Base-by-base conservation (phyloP, 2,113 vertebrate genomes). In the Phocoena phocoena region DNA sequence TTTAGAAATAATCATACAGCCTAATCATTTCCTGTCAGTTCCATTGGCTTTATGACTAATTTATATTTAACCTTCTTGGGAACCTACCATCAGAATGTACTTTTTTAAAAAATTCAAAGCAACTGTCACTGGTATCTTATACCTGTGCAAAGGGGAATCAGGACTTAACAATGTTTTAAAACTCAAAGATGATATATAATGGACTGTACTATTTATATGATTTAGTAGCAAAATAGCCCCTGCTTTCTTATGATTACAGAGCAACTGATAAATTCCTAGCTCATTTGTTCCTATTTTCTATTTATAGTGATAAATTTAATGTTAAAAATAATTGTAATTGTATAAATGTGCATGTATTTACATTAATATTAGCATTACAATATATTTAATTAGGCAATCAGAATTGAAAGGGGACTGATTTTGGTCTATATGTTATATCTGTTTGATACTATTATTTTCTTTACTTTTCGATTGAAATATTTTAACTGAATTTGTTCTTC, bases 1-100 rank as follows among this genome's bases (percentile, higher is more conserved):
- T 99, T 98, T 98, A 99, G 97, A 94, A 95, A 98, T 98, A 99
- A 99, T 98, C 97, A 94, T 98, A 97, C 94, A 98, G 98, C 97
- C 98, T 98, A 99, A 98, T 98, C 98, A 98, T 98, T 99, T 99
- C 98, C 99, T 99, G 98, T 97, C 98, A 98, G 98, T 99, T 99
- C 98, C 98, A 99, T 99, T 99, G 98, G 98, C 99, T 99, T 99
- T 99, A 99, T 99, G 99, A 99, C 99, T 99, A 99, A 99, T 99
- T 99, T 99, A 99, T 99, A 99, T 99, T 99, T 98, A 99, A 99
- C 99, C 99, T 99, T 99, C 98, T 99, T 99, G 97, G 97, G 97
- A 98, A 98, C 98, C 98, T 98, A 97, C 4, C 96, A 99, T 96
- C 97, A 98, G 99, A 98, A 99, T 98, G 98, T 98, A 99, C 98